These are phyloP conservation scores for Tachina grossa DNA, from an alignment of 2,888 invertebrate species.

Conservation along the genomic window DNA sequence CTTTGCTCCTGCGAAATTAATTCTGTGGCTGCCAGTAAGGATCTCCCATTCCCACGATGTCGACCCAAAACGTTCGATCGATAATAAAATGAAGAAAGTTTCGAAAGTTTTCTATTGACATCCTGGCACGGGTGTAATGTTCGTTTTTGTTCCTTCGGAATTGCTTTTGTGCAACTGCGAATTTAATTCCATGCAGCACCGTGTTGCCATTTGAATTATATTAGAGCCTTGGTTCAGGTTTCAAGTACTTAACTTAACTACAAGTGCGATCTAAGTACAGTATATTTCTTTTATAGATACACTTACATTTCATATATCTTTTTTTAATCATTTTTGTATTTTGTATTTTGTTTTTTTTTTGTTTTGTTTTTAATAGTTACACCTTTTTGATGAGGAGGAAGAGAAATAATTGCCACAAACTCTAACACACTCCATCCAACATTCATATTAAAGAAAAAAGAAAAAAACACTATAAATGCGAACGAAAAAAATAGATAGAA, in stretches of 20 bases:
- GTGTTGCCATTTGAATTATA: constrained; percentile 51
- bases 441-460: constrained; percentile 28
- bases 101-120: too few relatives aligned
- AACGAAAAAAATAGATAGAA: constrained; percentile 23
- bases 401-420: constrained; percentile 69
- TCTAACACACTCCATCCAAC: constrained; percentile 38
- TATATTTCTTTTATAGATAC: constrained; percentile 16
- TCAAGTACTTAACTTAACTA: constrained; percentile 43
- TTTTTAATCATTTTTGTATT: constrained; percentile 5
- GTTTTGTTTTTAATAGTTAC: constrained; percentile 54
- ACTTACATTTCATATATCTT: not conserved
- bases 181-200: not conserved
- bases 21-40: too few relatives aligned
- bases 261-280: constrained; percentile 64
- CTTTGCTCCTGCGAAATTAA: too few relatives aligned
- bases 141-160: too few relatives aligned
- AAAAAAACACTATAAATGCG: constrained; percentile 44
- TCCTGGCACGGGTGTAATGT: too few relatives aligned
- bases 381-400: constrained; percentile 66
- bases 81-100: too few relatives aligned
- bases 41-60: too few relatives aligned
- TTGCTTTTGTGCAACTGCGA: not conserved
- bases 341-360: too few relatives aligned
- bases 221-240: constrained; percentile 54
- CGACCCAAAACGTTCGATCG: too few relatives aligned